Evolutionary conservation across 1,140 invertebrate genomes (phyloP).

Genomic region (Sinonovacula constricta): DNA sequence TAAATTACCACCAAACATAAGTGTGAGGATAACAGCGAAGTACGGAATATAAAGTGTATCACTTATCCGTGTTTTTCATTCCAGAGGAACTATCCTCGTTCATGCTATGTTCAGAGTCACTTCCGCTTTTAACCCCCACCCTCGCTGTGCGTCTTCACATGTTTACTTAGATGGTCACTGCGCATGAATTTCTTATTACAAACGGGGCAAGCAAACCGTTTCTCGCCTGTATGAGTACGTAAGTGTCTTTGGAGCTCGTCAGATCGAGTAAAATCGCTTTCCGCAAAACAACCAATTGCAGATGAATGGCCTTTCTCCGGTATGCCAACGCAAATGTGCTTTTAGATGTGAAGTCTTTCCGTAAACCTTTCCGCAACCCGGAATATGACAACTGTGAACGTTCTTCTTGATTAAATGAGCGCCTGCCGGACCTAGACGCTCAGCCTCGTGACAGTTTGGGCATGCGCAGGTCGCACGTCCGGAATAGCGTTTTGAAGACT

Average conservation of each 20-base stretch:
- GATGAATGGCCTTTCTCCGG: slow-evolving; percentile 78
- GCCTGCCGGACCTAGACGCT: slow-evolving; percentile 53
- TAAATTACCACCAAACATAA: no score
- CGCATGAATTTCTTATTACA: slow-evolving; percentile 96
- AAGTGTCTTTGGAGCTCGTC: slow-evolving; percentile 95
- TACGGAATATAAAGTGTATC: no score
- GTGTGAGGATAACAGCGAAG: no score
- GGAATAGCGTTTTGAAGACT: slow-evolving; percentile 95
- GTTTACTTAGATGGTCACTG: slow-evolving; percentile 81
- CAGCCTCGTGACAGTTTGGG: slow-evolving; percentile 76
- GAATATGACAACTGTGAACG: slow-evolving; percentile 99
- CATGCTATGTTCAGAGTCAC: slow-evolving; percentile 38
- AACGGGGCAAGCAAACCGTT: slow-evolving; percentile 93
- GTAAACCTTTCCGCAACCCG: slow-evolving; percentile 98
- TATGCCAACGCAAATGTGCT: slow-evolving; percentile 83
- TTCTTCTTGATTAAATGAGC: slow-evolving; percentile 81
- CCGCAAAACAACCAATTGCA: slow-evolving; percentile 94
- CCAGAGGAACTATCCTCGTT: slow-evolving; percentile 5
- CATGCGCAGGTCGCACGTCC: slow-evolving; percentile 79
- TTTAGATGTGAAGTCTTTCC: slow-evolving; percentile 89
- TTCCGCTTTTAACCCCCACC: slow-evolving; percentile 29
- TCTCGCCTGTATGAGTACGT: slow-evolving; percentile 95
- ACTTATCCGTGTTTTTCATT: slow-evolving; percentile 10
- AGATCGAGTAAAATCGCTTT: slow-evolving; percentile 93
- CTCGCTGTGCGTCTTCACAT: slow-evolving; percentile 78